Evolutionary conservation across 1,140 invertebrate genomes (phyloP).

Genomic region (Drosophila prosaltans): DNA sequence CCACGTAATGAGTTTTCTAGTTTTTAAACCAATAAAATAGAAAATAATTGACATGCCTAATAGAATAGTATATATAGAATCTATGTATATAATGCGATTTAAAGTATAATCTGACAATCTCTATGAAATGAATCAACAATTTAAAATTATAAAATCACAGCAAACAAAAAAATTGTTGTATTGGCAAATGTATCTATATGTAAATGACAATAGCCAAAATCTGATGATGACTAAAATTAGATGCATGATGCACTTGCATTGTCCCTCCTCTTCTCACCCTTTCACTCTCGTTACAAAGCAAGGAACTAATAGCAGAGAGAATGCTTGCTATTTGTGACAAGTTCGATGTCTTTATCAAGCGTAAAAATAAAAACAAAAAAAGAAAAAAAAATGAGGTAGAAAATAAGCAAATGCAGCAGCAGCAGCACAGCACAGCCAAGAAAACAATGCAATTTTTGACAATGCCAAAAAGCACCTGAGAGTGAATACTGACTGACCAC

Average conservation of each 20-base stretch:
- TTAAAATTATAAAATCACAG: constrained; percentile 29
- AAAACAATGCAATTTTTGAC: constrained; percentile 70
- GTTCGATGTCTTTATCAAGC: constrained; percentile 82
- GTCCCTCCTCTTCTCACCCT: not conserved
- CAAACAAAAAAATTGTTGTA: constrained; percentile 53
- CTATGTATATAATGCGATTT: too few relatives aligned
- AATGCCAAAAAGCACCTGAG: constrained; percentile 65
- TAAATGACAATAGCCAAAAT: constrained; percentile 28
- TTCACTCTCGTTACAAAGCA: not conserved
- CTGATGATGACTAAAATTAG: constrained; percentile 65
- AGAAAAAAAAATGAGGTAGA: not conserved
- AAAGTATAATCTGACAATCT: not conserved
- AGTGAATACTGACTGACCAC: not conserved
- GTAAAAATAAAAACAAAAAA: constrained; percentile 53
- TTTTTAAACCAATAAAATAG: too few relatives aligned
- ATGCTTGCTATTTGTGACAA: constrained; percentile 76
- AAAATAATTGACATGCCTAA: not conserved
- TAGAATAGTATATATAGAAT: too few relatives aligned
- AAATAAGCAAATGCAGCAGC: constrained; percentile 55
- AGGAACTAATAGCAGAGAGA: constrained; percentile 30
- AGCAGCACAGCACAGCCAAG: constrained; percentile 32
- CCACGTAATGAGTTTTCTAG: too few relatives aligned
- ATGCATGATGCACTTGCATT: constrained; percentile 67
- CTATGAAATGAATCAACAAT: constrained; percentile 60
- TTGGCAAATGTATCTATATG: constrained; percentile 31